Base-by-base conservation (phyloP, 1,140 invertebrate genomes). In the Drosophila bocqueti region DNA sequence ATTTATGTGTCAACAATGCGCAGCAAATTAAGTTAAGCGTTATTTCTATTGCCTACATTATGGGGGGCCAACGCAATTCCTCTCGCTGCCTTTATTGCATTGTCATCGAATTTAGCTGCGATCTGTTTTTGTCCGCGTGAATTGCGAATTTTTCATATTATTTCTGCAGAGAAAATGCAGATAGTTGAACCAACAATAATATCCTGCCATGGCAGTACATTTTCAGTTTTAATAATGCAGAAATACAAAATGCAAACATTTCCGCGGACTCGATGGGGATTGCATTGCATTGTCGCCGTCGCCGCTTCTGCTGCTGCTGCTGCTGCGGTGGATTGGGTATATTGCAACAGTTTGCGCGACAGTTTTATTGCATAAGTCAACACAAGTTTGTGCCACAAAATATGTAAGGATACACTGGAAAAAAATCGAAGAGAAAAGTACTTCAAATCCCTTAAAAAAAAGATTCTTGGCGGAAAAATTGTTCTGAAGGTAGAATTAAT, bases 321-420 rank as follows among this genome's bases (percentile, higher is more conserved):
- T 40, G 65, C 42, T 55, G 26, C 34, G 58, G 55, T 52, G 68
- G 73, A 83, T 83, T 81, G 81, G 69, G 74, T 72, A 63, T 74
- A 65, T 76, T 77, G 78, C 79, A 79, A 77, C 76, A 90, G 85
- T 80, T 86, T 89, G 81, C 82, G 85, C 85, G 85, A 90, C 85
- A 85, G 75, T 90, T 90, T 90, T 90, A 90, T 90, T 90, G 85
- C 85, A 90, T 82, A 91, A 90, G 85, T 90, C 86, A 90, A 89
- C 84, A 89, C 79, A 84, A 89, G 84, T 89, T 76, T 90, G 85
- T 90, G 85, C 77, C 81, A 84, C 84, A 87, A 81, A 87, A 61
- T 73, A 73, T 81, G 78, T 78, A 57, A 34, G 43, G 26, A 60
- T 43, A 42, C 31, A 57, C 54, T 40, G 54, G 10, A 2, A 50